Conservation (phyloP, 1,140 invertebrate genomes). For the Saccostrea echinata region DNA sequence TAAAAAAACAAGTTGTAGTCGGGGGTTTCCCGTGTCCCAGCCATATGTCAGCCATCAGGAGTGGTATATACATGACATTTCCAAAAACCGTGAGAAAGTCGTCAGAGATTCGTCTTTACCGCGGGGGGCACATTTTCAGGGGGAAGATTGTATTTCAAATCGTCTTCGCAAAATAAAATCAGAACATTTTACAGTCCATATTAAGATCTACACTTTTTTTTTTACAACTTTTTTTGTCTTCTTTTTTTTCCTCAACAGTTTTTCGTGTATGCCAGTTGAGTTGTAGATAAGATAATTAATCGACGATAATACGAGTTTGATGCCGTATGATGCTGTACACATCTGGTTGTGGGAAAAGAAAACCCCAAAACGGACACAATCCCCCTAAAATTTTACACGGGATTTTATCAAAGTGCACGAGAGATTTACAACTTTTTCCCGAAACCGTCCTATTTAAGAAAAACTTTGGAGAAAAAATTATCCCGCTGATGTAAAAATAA, state of each 20-base stretch:
- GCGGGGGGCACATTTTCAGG: not conserved
- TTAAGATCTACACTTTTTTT: not conserved
- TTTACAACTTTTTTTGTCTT: not conserved
- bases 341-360: constrained; percentile 20
- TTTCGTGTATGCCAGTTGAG: not conserved
- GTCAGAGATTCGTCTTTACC: not conserved
- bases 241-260: not conserved
- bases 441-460: not conserved
- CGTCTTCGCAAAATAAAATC: not conserved
- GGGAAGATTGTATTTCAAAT: constrained; percentile 3
- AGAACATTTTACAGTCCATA: not conserved
- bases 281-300: constrained; percentile 27
- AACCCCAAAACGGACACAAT: constrained; percentile 8
- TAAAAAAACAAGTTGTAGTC: constrained; percentile 25
- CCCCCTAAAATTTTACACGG: not conserved
- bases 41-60: constrained; percentile 23
- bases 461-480: not conserved
- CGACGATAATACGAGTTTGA: not conserved
- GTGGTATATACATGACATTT: constrained; percentile 20
- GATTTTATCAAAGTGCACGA: not conserved
- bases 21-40: not conserved
- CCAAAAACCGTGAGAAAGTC: constrained; percentile 15
- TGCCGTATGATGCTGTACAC: not conserved
- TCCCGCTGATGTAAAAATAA: constrained; percentile 9
- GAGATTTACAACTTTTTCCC: not conserved